Base-by-base conservation (phyloP, 2,888 invertebrate genomes). In the Lampropteryx suffumata region DNA sequence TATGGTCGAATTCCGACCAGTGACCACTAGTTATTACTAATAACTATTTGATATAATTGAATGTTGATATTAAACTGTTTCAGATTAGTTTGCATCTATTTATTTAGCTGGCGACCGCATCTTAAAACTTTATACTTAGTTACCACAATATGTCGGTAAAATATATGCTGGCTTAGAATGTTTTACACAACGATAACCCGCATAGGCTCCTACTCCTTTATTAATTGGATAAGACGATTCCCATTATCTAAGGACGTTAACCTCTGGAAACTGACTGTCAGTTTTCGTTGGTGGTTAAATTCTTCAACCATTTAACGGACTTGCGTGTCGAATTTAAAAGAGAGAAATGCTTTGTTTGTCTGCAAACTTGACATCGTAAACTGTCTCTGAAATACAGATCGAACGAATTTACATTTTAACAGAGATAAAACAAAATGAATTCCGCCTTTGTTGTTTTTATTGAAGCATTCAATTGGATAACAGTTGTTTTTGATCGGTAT, bases 171-270 rank as follows among this genome's bases (percentile, higher is more conserved):
- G 3, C 17, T 17, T 17, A 17, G 4, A 17, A 17, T 4, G 17
- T 17, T 17, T n/a, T 17, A 17, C 10, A 35, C 35, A 35, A 11
- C 35, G 9, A 12, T 14, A 28, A 8, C 50, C 50, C 45, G 50
- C 41, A 41, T 46, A 12, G 3, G 1, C 11, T 7, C 17, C n/a
- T 40, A 35, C 9, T 10, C 10, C 6, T 24, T 24, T 52, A 51
- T 49, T 9, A 44, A 42, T 35, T 30, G 34, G n/a, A 21, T 36
- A 46, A 29, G 33, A 46, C 36, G 45, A 33, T 42, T 35, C 33
- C 45, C 36, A 37, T 43, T 56, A 58, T 58, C 50, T 13, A n/a
- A 44, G 56, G 43, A 6, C 58, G 52, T 49, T 49, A 50, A 55
- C 52, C 61, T 35, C 21, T 43, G 6, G 11, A 41, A 39, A 28